A percentile compares a stretch with the other conserved stretches of the same genome.
These are phyloP conservation scores for Lasioglossum figueresi DNA, from an alignment of 2,888 invertebrate genomes.

Conservation along the genomic window DNA sequence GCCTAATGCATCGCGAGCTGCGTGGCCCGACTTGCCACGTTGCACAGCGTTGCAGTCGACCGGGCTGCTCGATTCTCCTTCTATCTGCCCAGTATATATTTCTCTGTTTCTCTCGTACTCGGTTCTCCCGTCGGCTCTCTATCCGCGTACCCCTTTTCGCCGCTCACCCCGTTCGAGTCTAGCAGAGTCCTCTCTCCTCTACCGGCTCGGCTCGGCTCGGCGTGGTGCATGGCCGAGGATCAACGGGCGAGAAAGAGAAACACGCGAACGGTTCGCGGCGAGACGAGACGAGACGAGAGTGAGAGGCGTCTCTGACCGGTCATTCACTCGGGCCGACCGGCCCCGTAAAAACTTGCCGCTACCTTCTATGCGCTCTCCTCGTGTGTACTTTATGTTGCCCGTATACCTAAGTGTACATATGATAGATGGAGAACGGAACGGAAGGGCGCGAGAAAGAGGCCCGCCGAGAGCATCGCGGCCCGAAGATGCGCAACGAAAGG, in stretches of 20 bases:
- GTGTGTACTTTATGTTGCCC: constrained; percentile 64
- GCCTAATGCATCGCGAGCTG: constrained; percentile 65
- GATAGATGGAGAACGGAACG: constrained; percentile 36
- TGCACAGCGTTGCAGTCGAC: constrained; percentile 42
- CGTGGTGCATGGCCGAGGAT: constrained; percentile 25
- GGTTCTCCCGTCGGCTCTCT: neutral
- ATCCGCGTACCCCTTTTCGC: constrained; percentile 38
- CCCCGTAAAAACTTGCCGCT: constrained; percentile 73
- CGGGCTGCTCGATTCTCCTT: constrained; percentile 55
- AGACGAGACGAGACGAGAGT: constrained; percentile 63
- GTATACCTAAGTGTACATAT: constrained; percentile 23
- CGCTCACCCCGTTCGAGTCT: constrained; percentile 5
- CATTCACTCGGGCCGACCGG: constrained; percentile 68
- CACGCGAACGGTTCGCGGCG: constrained; percentile 6
- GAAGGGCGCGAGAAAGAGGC: constrained; percentile 13
- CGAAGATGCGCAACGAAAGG: neutral
- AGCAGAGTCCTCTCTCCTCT: constrained; percentile 25
- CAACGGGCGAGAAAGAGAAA: constrained; percentile 10
- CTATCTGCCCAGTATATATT: constrained; percentile 55
- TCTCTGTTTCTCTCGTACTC: constrained; percentile 34
- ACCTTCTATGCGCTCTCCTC: constrained; percentile 68
- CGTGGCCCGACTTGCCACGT: constrained; percentile 42
- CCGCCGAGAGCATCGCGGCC: neutral
- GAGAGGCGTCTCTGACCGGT: constrained; percentile 75
- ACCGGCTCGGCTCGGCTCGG: constrained; percentile 6